Conservation (phyloP, 2,888 invertebrate species). For the Leptopilina myrica region DNA sequence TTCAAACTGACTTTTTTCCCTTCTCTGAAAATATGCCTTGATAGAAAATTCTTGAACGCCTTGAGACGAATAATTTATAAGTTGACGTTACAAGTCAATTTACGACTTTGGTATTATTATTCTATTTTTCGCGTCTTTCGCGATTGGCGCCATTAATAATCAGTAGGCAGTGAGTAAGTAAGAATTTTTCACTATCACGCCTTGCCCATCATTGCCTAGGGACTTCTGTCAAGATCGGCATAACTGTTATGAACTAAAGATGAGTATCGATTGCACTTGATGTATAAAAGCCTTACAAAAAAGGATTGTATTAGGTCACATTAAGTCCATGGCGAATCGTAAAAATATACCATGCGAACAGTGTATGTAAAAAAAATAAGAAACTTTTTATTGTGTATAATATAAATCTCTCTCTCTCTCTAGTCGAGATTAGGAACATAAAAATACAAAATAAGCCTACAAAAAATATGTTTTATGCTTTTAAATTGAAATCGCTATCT, state of each 20-base stretch:
- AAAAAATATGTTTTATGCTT: no score
- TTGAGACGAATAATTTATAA: conserved; percentile 39
- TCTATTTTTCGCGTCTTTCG: conserved; percentile 27
- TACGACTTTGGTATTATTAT: conserved; percentile 33
- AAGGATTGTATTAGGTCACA: conserved; percentile 34
- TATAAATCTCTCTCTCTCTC: conserved; percentile 24
- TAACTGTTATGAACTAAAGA: conserved; percentile 18
- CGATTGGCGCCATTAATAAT: conserved; percentile 39
- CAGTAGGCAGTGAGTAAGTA: conserved; percentile 36
- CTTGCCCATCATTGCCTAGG: conserved; percentile 27
- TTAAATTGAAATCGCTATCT: no score
- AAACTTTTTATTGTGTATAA: background rate
- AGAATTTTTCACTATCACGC: conserved; percentile 39
- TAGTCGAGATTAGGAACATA: background rate
- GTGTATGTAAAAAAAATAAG: background rate
- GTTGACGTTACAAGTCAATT: conserved; percentile 38
- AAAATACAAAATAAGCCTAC: no score
- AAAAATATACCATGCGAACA: conserved; percentile 1
- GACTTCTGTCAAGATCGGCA: conserved; percentile 30
- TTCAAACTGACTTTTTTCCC: background rate
- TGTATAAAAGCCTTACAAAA: conserved; percentile 11
- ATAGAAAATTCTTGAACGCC: conserved; percentile 30
- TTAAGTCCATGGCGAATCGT: background rate
- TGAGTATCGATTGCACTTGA: conserved; percentile 40
- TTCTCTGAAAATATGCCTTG: background rate